Base-by-base conservation (phyloP, 2,113 vertebrate genomes). In the Sinosuthora webbiana region DNA sequence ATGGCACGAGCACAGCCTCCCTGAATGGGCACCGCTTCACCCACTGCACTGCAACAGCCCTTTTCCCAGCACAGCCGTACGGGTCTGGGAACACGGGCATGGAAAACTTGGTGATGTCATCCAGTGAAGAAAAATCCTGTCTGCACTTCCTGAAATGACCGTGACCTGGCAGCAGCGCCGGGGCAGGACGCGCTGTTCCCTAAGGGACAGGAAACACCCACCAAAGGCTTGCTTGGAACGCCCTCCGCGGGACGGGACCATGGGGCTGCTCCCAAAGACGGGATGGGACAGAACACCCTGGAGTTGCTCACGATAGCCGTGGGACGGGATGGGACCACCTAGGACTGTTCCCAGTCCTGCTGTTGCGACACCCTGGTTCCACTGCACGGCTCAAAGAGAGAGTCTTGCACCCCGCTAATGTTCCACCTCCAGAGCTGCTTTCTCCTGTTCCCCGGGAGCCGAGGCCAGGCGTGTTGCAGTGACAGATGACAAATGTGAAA, bases 381-480 rank as follows among this genome's bases (percentile, higher is more conserved):
- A 15, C 18, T 1, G 6, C 31, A 12, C 2, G 7, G 44, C 30
- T 18, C 2, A 21, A 15, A n/a, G 31, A 37, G 13, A 7, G 2
- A 7, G 7, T 2, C 47, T 10, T 2, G 33, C 44, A 11, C 10
- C 15, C 11, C 10, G 2, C 4, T 12, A 0, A 4, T 9, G 7
- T 16, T 11, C 24, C 52, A 6, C 7, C 2, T 1, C 44, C 53
- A 25, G 5, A 4, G 9, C 44, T 2, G 15, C 53, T 20, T 52
- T 12, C 20, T 17, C 52, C 35, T 25, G 15, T 7, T 11, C 20
- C 18, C 55, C 4, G 35, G 4, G 17, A 31, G 47, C 39, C 7
- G 13, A 25, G 21, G 25, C 39, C 10, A 9, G 13, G n/a, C 14
- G 1, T 4, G 2, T 1, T 7, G n/a, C 3, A 1, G 33, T 3